Base-by-base conservation (phyloP, 2,113 vertebrate species). In the Mixornis gularis region DNA sequence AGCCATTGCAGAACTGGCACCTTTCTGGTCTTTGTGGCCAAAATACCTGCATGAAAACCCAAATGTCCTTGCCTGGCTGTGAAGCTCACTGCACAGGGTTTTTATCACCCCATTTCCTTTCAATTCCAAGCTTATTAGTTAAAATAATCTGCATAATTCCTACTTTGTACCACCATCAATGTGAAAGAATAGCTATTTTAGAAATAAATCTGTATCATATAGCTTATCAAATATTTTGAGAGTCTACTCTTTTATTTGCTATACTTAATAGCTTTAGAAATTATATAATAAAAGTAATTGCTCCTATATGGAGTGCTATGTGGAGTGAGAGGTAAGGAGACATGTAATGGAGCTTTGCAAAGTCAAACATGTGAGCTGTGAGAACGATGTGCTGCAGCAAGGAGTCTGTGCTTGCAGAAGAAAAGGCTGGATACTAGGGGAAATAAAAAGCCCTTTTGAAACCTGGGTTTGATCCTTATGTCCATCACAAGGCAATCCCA, bases 41-140 rank as follows among this genome's bases (percentile, higher is more conserved):
- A 38, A 87, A 77, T 74, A 70, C 12, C 17, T 0, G 0, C 30
- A 17, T 77, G 38, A 85, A 65, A 87, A 79, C 6, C 17, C 20
- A 49, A 46, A 55, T 85, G 66, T 77, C 89, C 62, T 81, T 95
- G 44, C 44, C 32, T 81, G 52, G 15, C 49, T 85, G 20, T 77
- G 66, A 89, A 89, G 55, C 44, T 92, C 74, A 77, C 26, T 79
- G 63, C 52, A 62, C 36, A 77, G 17, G 9, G 21, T 9, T 87
- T 91, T 87, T 76, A 68, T 91, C 59, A 82, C 43, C 20, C 46
- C 59, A 70, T 95, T 89, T 92, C 26, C 10, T 91, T 92, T 83
- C 20, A 78, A n/a, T 90, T 92, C 63, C 29, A 85, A 60, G 17
- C 22, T 85, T 79, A 73, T 69, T 89, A 91, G 59, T 79, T 92